Conservation (phyloP, 1,140 invertebrate genomes). For the Drosophila parabipectinata region DNA sequence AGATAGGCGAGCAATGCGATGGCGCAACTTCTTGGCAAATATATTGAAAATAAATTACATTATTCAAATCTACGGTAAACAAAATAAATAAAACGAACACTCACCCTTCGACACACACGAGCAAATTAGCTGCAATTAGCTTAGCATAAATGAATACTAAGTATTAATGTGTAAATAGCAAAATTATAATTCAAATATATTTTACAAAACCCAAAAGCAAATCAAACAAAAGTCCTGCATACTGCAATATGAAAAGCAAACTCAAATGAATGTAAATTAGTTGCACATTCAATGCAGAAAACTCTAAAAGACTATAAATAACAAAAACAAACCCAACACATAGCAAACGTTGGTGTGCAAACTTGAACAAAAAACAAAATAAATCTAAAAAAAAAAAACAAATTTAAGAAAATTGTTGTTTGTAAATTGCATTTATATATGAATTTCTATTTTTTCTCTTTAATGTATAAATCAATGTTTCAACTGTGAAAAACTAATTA, state of each 20-base stretch:
- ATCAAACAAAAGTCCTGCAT: constrained; percentile 23
- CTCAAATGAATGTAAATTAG: constrained; percentile 60
- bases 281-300: constrained; percentile 52
- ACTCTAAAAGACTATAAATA: constrained; percentile 69
- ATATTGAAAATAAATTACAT: constrained; percentile 60
- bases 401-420: constrained; percentile 29
- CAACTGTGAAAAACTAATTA: constrained; percentile 38
- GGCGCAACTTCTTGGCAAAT: constrained; percentile 69
- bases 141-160: constrained; percentile 64
- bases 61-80: constrained; percentile 44
- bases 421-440: constrained; percentile 71
- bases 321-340: constrained; percentile 38
- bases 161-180: constrained; percentile 52
- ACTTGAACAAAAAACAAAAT: constrained; percentile 19
- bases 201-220: constrained; percentile 32
- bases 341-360: constrained; percentile 47
- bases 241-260: constrained; percentile 31
- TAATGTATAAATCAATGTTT: constrained; percentile 59
- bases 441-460: constrained; percentile 58
- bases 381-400: constrained; percentile 23
- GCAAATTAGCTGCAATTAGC: constrained; percentile 72
- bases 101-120: constrained; percentile 26
- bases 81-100: constrained; percentile 31
- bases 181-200: constrained; percentile 44
- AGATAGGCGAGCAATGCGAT: constrained; percentile 26